Evolutionary conservation across 2,888 invertebrate species (phyloP), one percentile per base, ranked within the genome.

Genomic region (Papilio demoleus): DNA sequence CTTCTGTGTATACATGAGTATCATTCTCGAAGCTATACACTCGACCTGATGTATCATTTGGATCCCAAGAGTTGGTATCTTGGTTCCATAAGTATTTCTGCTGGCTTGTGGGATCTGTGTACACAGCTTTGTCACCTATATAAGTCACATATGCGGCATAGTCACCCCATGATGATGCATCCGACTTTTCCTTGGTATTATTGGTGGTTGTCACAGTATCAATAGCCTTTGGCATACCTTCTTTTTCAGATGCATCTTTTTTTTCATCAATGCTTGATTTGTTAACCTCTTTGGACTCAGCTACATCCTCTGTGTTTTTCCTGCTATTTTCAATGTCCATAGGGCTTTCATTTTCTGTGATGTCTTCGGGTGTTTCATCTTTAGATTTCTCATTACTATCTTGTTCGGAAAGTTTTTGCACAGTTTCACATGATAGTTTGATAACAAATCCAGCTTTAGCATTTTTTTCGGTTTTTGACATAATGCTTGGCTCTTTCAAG

Each of bases 1-100:
- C 87, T 81, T 97, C 97, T 6, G 95, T 96, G 77, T 97, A 97
- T 11, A 95, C 95, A 77, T 96, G 96, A 63, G 95, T 95, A 79
- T 96, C 95, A 84, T 96, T 94, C 88, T 97, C 96, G 83, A 95
- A 95, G 64, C 95, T 95, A 81, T 96, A 96, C 4, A 87, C 85
- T 73, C 88, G 82, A 9, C 79, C 85, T 60, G 87, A 78, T 22
- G 88, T 81, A 67, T 76, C 73, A 17, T 80, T 73, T 9, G 74
- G 65, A 71, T 88, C 84, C 94, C 94, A 94, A 58, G 93, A 82
- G 71, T 92, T 92, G 3, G 88, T 88, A 66, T 85, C 85, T 65
- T 87, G 82, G 75, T 93, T 92, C 95, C 96, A 96, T 75, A 91
- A 92, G 79, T 95, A 96, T 81, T 95, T 94, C 73, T 94, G 93